A percentile compares a stretch with the other conserved stretches of the same genome.
These are phyloP conservation scores for Timandra comae DNA, from an alignment of 2,888 invertebrate genomes.

Conservation along the genomic window DNA sequence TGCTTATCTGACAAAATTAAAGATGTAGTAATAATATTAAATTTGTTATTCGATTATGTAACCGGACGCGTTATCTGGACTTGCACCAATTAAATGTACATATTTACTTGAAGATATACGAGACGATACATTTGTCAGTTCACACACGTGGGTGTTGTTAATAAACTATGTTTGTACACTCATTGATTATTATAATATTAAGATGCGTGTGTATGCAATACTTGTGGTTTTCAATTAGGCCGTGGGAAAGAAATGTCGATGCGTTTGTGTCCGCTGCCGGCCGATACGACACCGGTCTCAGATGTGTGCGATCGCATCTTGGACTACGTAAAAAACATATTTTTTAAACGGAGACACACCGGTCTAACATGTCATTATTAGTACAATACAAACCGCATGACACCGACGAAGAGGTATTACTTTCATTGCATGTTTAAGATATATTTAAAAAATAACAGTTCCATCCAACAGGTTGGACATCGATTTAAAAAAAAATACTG, in stretches of 20 bases:
- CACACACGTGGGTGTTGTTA: conserved; percentile 33
- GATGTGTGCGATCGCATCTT: conserved; percentile 46
- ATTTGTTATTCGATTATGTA: conserved; percentile 28
- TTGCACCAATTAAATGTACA: conserved; percentile 35
- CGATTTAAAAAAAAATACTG: no score
- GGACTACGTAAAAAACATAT: conserved; percentile 48
- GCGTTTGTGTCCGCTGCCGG: conserved; percentile 14
- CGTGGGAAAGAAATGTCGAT: conserved; percentile 62
- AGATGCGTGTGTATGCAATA: conserved; percentile 35
- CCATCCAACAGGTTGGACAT: no score
- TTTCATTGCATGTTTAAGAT: conserved; percentile 43
- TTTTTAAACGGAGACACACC: conserved; percentile 43
- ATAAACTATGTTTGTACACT: conserved; percentile 37
- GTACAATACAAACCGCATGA: conserved; percentile 5
- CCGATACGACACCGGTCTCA: conserved; percentile 14
- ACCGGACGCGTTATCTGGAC: conserved; percentile 15
- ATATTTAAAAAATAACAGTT: no score
- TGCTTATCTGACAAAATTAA: conserved; percentile 24
- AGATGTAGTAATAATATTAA: conserved; percentile 21
- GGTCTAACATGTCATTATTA: conserved; percentile 43
- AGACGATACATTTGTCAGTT: conserved; percentile 17
- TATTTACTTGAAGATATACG: conserved; percentile 24
- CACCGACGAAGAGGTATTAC: conserved; percentile 15
- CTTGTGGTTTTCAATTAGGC: conserved; percentile 45
- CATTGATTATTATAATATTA: conserved; percentile 47